Conservation (phyloP, 2,113 vertebrate genomes). For the Corythoichthys intestinalis region DNA sequence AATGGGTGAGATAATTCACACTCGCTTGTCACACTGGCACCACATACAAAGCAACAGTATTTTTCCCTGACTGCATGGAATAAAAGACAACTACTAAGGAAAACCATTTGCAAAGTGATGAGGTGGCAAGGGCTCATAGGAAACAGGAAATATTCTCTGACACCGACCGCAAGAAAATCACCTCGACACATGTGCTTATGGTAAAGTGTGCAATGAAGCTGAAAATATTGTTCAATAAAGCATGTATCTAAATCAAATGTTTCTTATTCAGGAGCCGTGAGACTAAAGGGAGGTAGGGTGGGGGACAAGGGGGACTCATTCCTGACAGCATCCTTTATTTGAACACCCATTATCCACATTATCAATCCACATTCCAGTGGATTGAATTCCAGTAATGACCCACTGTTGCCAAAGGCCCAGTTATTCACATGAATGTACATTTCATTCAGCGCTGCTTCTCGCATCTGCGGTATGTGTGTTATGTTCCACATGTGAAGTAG, state of each 20-base stretch:
- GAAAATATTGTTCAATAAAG: slow-evolving; percentile 1
- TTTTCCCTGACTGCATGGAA: slow-evolving; percentile 21
- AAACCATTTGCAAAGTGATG: slow-evolving; percentile 22
- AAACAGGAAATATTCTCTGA: slow-evolving; percentile 14
- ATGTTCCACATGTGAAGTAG: slow-evolving; percentile 30
- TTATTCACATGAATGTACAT: slow-evolving; percentile 28
- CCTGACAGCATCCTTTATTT: slow-evolving; percentile 25
- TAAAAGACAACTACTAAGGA: slow-evolving; percentile 27
- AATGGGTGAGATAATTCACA: slow-evolving; percentile 57
- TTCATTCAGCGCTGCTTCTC: slow-evolving; percentile 22
- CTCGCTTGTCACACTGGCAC: slow-evolving; percentile 44
- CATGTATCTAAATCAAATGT: slow-evolving; percentile 1
- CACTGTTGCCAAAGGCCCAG: slow-evolving; percentile 12
- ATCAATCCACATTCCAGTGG: slow-evolving; percentile 30
- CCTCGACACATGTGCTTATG: background rate
- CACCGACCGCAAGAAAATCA: background rate
- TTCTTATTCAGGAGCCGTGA: background rate
- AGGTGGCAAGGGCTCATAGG: slow-evolving; percentile 8
- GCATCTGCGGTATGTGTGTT: slow-evolving; percentile 34
- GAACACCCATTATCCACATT: slow-evolving; percentile 15
- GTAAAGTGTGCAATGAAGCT: background rate
- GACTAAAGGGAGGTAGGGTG: background rate
- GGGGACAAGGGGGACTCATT: slow-evolving; percentile 35
- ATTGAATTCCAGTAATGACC: slow-evolving; percentile 35
- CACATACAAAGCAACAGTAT: slow-evolving; percentile 42